Evolutionary conservation across 2,113 vertebrate species (phyloP).

Genomic region (Callaeas wilsoni): DNA sequence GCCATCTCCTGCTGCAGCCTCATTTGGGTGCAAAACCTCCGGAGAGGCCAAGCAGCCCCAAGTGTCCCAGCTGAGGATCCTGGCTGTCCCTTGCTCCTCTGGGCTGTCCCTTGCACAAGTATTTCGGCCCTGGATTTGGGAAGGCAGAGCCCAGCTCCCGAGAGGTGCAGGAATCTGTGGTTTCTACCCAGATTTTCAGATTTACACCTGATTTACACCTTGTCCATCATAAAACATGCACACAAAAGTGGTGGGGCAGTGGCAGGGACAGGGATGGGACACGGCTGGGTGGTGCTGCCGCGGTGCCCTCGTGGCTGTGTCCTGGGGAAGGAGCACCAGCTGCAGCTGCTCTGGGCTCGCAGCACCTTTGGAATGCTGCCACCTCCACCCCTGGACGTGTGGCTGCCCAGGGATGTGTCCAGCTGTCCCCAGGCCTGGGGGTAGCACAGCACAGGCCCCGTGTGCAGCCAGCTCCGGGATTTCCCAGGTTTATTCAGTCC

Average conservation of each 20-base stretch:
- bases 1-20: neutral
- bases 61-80: neutral
- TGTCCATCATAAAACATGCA: neutral
- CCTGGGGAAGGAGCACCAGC: neutral
- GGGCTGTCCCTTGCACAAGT: neutral
- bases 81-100: neutral
- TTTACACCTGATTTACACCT: neutral
- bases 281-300: fast-evolving
- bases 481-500: neutral
- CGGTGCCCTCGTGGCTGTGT: fast-evolving
- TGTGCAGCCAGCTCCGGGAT: neutral
- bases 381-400: neutral
- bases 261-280: fast-evolving
- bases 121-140: neutral
- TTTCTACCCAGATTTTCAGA: neutral
- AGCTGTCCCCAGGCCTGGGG: neutral
- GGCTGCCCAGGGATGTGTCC: fast-evolving
- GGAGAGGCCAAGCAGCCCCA: neutral
- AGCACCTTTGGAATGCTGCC: neutral
- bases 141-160: neutral
- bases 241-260: neutral
- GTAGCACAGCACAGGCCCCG: fast-evolving
- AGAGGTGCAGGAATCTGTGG: too few species aligned
- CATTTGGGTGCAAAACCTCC: neutral
- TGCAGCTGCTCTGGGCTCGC: neutral